Percentiles rank a stretch among this genome's conserved stretches.
Conservation (phyloP, 2,888 invertebrate species). For the Lasius fuliginosus region DNA sequence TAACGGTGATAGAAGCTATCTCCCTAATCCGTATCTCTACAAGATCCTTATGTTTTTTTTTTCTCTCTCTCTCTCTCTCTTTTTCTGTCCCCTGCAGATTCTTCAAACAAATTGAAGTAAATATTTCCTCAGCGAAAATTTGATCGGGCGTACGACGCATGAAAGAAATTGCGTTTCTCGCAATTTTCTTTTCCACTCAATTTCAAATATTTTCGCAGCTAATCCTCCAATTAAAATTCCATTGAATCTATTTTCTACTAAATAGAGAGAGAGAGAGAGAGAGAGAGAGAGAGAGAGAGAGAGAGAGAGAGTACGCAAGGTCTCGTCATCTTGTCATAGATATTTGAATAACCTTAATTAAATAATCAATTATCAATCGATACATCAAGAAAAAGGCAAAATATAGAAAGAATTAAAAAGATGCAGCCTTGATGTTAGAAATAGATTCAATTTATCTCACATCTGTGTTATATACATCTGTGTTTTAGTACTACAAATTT, state of each 20-base stretch:
- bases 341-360: constrained; percentile 20
- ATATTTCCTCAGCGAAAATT: constrained; percentile 35
- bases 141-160: not conserved
- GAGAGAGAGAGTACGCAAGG: not conserved
- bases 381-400: constrained; percentile 16
- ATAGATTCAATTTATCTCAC: not conserved
- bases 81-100: not conserved
- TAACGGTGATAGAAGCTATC: not conserved
- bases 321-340: not conserved
- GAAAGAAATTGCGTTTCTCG: not conserved
- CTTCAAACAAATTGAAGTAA: constrained; percentile 28
- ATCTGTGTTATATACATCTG: not conserved
- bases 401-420: constrained; percentile 33
- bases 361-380: constrained; percentile 40
- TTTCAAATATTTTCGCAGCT: constrained; percentile 13
- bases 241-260: not conserved
- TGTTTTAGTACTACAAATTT: not conserved
- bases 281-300: not conserved
- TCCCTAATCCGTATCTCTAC: not conserved
- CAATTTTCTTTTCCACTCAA: constrained; percentile 10
- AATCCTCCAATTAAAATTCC: not conserved
- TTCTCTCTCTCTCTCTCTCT: no score
- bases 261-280: not conserved
- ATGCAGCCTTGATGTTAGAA: constrained; percentile 11
- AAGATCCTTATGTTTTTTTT: not conserved